Evolutionary conservation across 2,797 vertebrate genomes (phyloP).

Genomic region (Borostomias antarcticus): DNA sequence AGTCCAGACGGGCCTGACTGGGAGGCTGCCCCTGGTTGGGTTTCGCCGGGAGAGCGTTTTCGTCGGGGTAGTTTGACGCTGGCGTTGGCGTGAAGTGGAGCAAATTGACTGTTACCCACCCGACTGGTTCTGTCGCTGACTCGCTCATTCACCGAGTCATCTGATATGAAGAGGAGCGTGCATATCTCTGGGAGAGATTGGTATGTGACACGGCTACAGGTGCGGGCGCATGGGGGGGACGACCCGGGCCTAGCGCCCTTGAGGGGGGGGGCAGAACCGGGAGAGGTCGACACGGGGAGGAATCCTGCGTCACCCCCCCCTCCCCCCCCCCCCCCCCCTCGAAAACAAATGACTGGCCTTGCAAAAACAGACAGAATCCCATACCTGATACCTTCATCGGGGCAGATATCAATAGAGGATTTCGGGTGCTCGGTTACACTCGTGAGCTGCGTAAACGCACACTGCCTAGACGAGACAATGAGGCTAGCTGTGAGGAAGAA

Average conservation of each 20-base stretch:
- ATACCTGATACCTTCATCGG: background rate
- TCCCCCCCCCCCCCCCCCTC: too few relatives aligned
- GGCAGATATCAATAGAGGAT: background rate
- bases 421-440: background rate
- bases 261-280: too few relatives aligned
- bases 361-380: too few relatives aligned
- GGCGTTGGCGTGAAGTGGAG: slow-evolving; percentile 35
- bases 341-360: too few relatives aligned
- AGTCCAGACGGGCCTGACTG: slow-evolving; percentile 61
- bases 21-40: slow-evolving; percentile 54
- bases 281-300: too few relatives aligned
- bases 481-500: background rate
- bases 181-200: background rate
- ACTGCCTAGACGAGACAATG: background rate
- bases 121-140: slow-evolving; percentile 68
- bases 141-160: slow-evolving; percentile 35
- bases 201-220: slow-evolving; percentile 19
- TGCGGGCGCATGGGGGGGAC: background rate
- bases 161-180: slow-evolving; percentile 18
- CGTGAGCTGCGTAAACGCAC: background rate
- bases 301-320: too few relatives aligned
- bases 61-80: slow-evolving; percentile 44
- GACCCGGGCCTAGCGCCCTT: too few relatives aligned
- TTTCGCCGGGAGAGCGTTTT: slow-evolving; percentile 45
- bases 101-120: slow-evolving; percentile 68